phyloP scores from a whole-genome alignment of 2,797 vertebrate species.

The Smutsia temminckii region DNA sequence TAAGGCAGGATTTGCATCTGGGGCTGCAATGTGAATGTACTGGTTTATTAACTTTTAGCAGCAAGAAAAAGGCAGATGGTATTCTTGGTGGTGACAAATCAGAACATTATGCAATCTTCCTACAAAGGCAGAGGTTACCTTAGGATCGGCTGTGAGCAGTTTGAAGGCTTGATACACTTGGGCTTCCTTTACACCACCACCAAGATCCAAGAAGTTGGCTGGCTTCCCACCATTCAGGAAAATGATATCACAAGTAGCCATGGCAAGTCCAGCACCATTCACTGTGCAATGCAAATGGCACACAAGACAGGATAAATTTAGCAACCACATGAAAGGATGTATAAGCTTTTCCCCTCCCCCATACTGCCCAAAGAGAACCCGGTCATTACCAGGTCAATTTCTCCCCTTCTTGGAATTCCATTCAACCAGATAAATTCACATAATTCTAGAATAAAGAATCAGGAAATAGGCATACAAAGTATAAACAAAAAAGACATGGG shows the following conservation, averaged over 20 bases:
- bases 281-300: conserved; percentile 86
- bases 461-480: neutral
- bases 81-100: neutral
- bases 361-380: neutral
- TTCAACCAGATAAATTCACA: neutral
- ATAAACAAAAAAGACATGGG: neutral
- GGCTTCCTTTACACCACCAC: conserved; percentile 96
- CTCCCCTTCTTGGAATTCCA: neutral
- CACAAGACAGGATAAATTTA: neutral
- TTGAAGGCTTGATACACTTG: conserved; percentile 99
- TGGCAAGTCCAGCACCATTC: conserved; percentile 97
- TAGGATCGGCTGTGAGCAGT: conserved; percentile 96
- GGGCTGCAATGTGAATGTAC: neutral
- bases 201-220: conserved; percentile 98
- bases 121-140: conserved; percentile 86
- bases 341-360: neutral
- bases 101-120: neutral
- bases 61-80: neutral
- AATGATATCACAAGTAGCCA: conserved; percentile 99
- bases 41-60: neutral
- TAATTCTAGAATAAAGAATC: neutral
- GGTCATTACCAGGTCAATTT: neutral
- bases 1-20: neutral
- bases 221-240: conserved; percentile 96
- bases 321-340: neutral